These are phyloP conservation scores for Neria commutata DNA, from an alignment of 2,888 invertebrate genomes.

Conservation along the genomic window DNA sequence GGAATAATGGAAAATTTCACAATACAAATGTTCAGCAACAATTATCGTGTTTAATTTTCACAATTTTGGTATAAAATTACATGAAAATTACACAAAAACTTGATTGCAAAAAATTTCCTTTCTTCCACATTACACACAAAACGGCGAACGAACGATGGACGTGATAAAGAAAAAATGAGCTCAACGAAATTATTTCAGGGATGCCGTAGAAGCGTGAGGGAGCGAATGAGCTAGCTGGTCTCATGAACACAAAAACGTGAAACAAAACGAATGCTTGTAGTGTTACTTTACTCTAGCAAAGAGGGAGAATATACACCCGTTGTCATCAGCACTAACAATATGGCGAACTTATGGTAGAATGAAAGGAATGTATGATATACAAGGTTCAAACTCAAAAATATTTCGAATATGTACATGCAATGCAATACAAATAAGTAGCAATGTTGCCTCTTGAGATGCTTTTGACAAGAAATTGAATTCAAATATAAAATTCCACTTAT, in stretches of 20 bases:
- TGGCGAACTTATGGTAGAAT: no score
- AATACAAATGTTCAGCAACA: conserved; percentile 12
- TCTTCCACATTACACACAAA: conserved; percentile 28
- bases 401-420: no score
- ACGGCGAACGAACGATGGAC: conserved; percentile 32
- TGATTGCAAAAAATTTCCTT: conserved; percentile 22
- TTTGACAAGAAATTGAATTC: no score
- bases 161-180: conserved; percentile 25
- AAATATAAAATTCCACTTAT: no score
- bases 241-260: not conserved
- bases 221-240: conserved; percentile 8
- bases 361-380: no score
- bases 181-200: conserved; percentile 15
- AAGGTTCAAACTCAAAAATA: no score
- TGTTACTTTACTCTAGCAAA: conserved; percentile 1
- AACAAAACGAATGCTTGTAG: no score
- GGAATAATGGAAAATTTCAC: conserved; percentile 14
- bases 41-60: conserved; percentile 14
- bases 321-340: no score
- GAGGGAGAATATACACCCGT: not conserved
- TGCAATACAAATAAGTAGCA: no score
- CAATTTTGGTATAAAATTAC: conserved; percentile 13
- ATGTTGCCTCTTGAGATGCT: no score
- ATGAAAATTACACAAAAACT: conserved; percentile 23
- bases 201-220: conserved; percentile 9